Percentiles rank a stretch among this genome's conserved stretches.
Evolutionary conservation across 1,140 invertebrate genomes (phyloP).

Genomic region (Lasioglossum baleicum): DNA sequence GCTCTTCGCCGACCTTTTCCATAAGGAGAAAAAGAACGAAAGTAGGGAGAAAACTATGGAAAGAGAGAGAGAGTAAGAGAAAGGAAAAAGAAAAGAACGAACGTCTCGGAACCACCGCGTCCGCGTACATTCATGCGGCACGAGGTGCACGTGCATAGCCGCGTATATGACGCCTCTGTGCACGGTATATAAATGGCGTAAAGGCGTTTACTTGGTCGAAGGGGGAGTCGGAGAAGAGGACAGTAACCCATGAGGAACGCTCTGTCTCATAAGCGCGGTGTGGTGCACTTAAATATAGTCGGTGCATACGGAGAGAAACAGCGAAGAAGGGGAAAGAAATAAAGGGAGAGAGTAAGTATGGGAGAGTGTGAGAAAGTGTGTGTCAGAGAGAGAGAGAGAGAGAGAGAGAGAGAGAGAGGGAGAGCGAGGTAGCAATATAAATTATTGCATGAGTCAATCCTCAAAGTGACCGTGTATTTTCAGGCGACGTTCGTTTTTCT

Average conservation of each 20-base stretch:
- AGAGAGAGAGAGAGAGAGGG: background rate
- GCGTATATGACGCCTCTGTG: conserved; percentile 33
- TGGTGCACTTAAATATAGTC: conserved; percentile 69
- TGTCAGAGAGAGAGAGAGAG: no score
- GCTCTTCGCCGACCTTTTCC: background rate
- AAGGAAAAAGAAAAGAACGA: no score
- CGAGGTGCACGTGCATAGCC: conserved; percentile 28
- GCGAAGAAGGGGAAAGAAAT: background rate
- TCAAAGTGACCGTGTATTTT: conserved; percentile 45
- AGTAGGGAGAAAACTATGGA: background rate
- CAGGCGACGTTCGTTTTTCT: conserved; percentile 37
- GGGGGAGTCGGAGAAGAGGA: conserved; percentile 61
- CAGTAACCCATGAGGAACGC: conserved; percentile 69
- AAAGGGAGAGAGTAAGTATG: background rate
- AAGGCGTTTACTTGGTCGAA: conserved; percentile 48
- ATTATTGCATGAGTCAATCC: conserved; percentile 68
- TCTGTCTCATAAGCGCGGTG: conserved; percentile 65
- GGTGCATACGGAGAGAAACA: conserved; percentile 30
- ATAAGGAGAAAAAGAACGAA: conserved; percentile 2
- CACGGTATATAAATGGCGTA: conserved; percentile 55
- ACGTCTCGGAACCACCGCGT: background rate
- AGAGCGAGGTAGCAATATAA: conserved; percentile 62
- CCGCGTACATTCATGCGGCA: conserved; percentile 14
- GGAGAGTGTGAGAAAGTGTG: no score
- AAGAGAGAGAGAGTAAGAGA: background rate